phyloP scores from a whole-genome alignment of 2,888 invertebrate species.

The Autographa pulchrina region DNA sequence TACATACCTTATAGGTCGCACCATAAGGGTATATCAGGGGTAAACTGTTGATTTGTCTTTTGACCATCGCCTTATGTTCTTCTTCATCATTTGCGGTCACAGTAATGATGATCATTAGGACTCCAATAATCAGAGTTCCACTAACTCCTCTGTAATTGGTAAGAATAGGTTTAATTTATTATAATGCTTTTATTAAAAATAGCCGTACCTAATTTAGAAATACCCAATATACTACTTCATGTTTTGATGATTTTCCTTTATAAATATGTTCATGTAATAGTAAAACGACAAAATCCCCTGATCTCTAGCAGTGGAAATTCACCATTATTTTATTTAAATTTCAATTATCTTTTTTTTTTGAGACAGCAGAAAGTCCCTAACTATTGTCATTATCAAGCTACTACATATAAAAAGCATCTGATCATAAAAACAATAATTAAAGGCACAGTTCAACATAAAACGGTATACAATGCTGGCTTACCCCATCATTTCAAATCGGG shows the following conservation, averaged over 20 bases:
- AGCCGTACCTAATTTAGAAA: too few species aligned
- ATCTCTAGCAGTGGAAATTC: too few species aligned
- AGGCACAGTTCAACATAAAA: neutral
- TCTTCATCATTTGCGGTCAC: conserved; percentile 37
- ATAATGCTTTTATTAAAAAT: too few species aligned
- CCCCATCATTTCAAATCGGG: conserved; percentile 38
- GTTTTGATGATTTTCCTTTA: too few species aligned
- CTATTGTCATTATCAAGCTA: too few species aligned
- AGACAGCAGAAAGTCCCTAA: too few species aligned
- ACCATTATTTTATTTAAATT: too few species aligned
- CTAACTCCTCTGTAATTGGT: conserved; percentile 26
- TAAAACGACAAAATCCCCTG: too few species aligned
- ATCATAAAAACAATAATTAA: neutral
- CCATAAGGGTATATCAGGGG: conserved; percentile 89
- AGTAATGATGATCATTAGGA: conserved; percentile 19
- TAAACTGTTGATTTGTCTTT: conserved; percentile 80
- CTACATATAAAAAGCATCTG: neutral
- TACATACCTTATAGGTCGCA: conserved; percentile 87
- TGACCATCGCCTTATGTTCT: conserved; percentile 65
- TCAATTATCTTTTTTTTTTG: too few species aligned
- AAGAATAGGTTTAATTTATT: neutral
- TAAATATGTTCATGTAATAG: too few species aligned
- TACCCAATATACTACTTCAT: too few species aligned
- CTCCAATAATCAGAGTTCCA: neutral
- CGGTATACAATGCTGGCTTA: conserved; percentile 20